Evolutionary conservation across 2,888 invertebrate species (phyloP).

Genomic region (Drosophila rubida): DNA sequence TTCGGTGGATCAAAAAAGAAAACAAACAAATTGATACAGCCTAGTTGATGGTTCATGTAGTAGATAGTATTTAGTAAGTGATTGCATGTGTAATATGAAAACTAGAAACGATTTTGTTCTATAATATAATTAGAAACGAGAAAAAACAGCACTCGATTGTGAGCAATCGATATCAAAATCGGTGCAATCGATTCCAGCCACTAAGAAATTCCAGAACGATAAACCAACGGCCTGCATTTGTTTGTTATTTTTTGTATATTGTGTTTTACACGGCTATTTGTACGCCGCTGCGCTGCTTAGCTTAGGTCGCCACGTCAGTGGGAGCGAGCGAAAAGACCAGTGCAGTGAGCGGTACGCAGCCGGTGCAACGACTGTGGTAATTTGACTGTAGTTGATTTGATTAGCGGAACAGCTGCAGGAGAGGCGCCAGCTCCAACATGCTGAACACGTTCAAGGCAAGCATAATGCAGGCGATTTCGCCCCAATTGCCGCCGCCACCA

Average conservation of each 20-base stretch:
- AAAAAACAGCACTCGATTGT: slow-evolving; percentile 11
- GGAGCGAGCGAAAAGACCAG: slow-evolving; percentile 41
- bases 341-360: slow-evolving; percentile 11
- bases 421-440: slow-evolving; percentile 83
- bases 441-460: slow-evolving; percentile 88
- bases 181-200: slow-evolving; percentile 28
- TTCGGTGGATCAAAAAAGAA: neutral
- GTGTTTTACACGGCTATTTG: neutral
- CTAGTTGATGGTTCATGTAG: slow-evolving; percentile 1
- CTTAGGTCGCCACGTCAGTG: slow-evolving; percentile 72
- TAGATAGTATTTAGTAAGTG: neutral
- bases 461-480: slow-evolving; percentile 87
- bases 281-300: slow-evolving; percentile 1
- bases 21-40: slow-evolving; percentile 25
- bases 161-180: slow-evolving; percentile 39
- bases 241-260: neutral
- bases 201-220: slow-evolving; percentile 21
- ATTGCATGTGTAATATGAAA: neutral
- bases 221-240: slow-evolving; percentile 4
- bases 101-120: neutral
- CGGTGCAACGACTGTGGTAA: neutral
- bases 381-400: neutral
- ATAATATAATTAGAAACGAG: neutral
- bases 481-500: slow-evolving; percentile 84
- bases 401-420: too few species aligned